Evolutionary conservation across 2,888 invertebrate species (phyloP).

Genomic region (Chloroclysta siterata): DNA sequence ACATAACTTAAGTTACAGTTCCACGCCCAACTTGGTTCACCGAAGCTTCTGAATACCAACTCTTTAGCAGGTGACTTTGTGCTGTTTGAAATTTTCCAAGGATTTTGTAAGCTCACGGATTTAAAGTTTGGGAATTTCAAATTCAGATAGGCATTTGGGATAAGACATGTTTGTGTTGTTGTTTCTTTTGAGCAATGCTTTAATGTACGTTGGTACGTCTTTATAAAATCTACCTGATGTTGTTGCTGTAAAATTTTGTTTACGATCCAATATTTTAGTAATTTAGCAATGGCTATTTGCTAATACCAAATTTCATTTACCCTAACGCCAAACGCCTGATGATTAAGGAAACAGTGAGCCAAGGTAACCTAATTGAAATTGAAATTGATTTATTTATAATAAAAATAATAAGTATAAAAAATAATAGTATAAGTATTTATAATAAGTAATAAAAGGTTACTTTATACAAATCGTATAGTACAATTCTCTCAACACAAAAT

Average conservation of each 20-base stretch:
- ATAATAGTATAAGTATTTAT: too few relatives aligned
- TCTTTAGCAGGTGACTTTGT: slow-evolving; percentile 77
- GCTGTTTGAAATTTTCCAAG: slow-evolving; percentile 69
- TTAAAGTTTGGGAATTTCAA: slow-evolving; percentile 68
- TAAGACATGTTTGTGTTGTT: slow-evolving; percentile 54
- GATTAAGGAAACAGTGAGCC: too few relatives aligned
- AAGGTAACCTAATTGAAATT: too few relatives aligned
- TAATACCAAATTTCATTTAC: too few relatives aligned
- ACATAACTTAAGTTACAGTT: slow-evolving; percentile 73
- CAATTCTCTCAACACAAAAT: not conserved
- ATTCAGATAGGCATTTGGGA: slow-evolving; percentile 59
- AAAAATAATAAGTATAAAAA: too few relatives aligned
- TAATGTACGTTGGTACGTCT: slow-evolving; percentile 6
- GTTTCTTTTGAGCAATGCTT: slow-evolving; percentile 34
- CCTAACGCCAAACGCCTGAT: too few relatives aligned
- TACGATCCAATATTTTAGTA: not conserved
- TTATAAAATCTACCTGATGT: not conserved
- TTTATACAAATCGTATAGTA: not conserved
- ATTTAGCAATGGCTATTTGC: too few relatives aligned
- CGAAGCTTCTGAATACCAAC: slow-evolving; percentile 72
- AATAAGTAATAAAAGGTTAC: too few relatives aligned
- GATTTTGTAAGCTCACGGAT: slow-evolving; percentile 64
- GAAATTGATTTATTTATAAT: too few relatives aligned
- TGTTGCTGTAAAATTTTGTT: not conserved
- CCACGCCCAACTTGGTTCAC: slow-evolving; percentile 75